These are phyloP conservation scores for human (Homo sapiens) DNA, from an alignment of 2,113 vertebrate genomes.

Conservation along the genomic window GRCh38 chr3:159581001-159581500, in stretches of 20 bases:
- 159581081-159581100: neutral
- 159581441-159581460: neutral
- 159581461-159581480: fast-evolving
- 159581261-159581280: neutral
- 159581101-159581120: neutral
- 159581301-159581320: neutral
- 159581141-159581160: neutral
- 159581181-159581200: neutral
- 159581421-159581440: neutral
- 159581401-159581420: neutral
- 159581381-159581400: neutral
- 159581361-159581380: neutral
- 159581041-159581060: neutral
- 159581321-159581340: neutral
- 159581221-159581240: neutral
- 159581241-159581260: neutral
- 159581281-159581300: neutral
- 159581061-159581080: neutral
- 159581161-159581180: neutral
- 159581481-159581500: neutral
- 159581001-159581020: neutral
- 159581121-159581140: neutral
- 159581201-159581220: neutral
- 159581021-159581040: neutral
- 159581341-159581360: neutral